phyloP scores from a whole-genome alignment of 2,888 invertebrate species.

The Habroteleia sp. region DNA sequence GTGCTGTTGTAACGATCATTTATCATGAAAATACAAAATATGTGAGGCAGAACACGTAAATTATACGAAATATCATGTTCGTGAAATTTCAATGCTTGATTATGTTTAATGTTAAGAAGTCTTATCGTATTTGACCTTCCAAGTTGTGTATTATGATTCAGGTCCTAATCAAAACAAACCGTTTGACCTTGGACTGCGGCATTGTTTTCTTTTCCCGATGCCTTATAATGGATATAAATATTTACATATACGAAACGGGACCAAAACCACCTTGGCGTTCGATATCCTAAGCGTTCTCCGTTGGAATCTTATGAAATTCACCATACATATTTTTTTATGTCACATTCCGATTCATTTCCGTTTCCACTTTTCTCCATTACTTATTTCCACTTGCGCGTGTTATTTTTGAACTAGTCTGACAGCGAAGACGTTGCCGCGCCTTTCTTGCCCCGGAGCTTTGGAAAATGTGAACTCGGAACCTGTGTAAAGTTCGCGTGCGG shows the following conservation, averaged over 20 bases:
- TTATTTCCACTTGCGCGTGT: conserved; percentile 45
- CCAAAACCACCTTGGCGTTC: too few species aligned
- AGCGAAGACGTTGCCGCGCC: conserved; percentile 52
- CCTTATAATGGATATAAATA: too few species aligned
- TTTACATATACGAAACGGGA: too few species aligned
- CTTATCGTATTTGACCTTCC: not conserved
- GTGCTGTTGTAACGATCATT: conserved; percentile 23
- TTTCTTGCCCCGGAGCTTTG: conserved; percentile 67
- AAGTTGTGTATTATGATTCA: too few species aligned
- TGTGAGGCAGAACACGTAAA: conserved; percentile 11
- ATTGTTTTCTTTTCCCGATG: too few species aligned
- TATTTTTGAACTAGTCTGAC: conserved; percentile 23
- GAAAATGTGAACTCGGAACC: conserved; percentile 64
- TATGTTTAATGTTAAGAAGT: not conserved
- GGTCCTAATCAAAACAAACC: too few species aligned
- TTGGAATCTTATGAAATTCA: too few species aligned
- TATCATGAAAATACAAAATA: conserved; percentile 33
- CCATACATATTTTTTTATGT: too few species aligned
- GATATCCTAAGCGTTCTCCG: too few species aligned
- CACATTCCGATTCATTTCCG: conserved; percentile 25
- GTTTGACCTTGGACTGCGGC: too few species aligned
- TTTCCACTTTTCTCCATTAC: conserved; percentile 60
- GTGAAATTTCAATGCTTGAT: conserved; percentile 1
- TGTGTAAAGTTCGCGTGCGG: conserved; percentile 79
- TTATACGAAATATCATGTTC: conserved; percentile 17